A percentile compares a stretch with the other conserved stretches of the same genome.
Evolutionary conservation across 2,888 invertebrate genomes (phyloP).

Genomic region (Eutolmus rufibarbis): DNA sequence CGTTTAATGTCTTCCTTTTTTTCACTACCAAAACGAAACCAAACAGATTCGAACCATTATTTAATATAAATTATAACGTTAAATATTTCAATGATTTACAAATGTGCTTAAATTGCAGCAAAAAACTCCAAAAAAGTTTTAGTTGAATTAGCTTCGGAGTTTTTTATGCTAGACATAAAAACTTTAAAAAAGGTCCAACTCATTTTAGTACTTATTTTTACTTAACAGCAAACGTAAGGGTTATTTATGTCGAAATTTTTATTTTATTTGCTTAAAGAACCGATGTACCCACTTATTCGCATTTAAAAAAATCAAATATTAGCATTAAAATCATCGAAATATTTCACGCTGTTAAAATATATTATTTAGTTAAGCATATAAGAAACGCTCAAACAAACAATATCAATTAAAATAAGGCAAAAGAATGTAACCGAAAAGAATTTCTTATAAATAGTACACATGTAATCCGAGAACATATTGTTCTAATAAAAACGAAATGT

Average conservation of each 20-base stretch:
- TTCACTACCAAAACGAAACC: background rate
- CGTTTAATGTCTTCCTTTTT: slow-evolving; percentile 11
- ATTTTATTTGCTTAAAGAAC: too few species aligned
- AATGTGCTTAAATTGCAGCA: background rate
- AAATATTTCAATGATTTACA: background rate
- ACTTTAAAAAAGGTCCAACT: too few species aligned
- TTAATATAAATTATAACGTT: background rate
- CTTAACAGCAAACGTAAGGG: too few species aligned
- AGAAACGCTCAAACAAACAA: slow-evolving; percentile 27
- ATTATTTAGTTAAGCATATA: slow-evolving; percentile 3
- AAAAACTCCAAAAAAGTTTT: too few species aligned
- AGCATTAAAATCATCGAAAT: background rate
- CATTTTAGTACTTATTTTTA: too few species aligned
- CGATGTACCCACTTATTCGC: too few species aligned
- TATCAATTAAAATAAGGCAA: background rate
- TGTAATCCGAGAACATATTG: background rate
- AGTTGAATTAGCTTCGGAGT: background rate
- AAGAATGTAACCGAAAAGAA: background rate
- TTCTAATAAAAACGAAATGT: background rate
- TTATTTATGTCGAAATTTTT: too few species aligned
- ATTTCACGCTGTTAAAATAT: background rate
- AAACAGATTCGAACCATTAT: slow-evolving; percentile 28
- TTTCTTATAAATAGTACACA: background rate
- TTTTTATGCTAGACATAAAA: background rate
- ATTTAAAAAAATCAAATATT: too few species aligned